Conservation (phyloP, 2,113 vertebrate genomes). For the Nothobranchius kuhntae region DNA sequence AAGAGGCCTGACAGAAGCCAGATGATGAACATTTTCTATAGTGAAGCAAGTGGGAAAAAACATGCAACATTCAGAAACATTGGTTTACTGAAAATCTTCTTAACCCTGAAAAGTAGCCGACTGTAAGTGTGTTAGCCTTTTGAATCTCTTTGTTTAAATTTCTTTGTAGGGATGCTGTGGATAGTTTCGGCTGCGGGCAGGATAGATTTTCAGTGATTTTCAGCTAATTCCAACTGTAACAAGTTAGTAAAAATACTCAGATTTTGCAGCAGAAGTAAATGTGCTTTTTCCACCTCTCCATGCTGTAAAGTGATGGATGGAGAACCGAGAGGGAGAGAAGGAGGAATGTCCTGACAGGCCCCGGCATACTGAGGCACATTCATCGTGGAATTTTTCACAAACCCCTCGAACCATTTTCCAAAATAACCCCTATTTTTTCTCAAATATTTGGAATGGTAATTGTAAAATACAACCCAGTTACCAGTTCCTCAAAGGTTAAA, state of each 20-base stretch:
- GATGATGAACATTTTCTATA: neutral
- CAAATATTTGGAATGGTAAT: neutral
- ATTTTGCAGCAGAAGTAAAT: too few species aligned
- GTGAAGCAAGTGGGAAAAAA: neutral
- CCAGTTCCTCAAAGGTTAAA: too few species aligned
- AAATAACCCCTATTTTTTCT: conserved; percentile 23
- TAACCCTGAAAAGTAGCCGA: neutral
- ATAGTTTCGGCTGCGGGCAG: too few species aligned
- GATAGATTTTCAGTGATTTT: too few species aligned
- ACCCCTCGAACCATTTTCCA: conserved; percentile 72
- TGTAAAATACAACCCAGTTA: too few species aligned
- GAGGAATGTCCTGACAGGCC: conserved; percentile 65
- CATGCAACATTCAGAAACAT: neutral
- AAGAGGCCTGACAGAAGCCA: conserved; percentile 17
- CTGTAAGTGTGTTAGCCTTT: too few species aligned
- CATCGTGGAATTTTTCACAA: conserved; percentile 49
- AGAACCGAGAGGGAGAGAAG: conserved; percentile 21
- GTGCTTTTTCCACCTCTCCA: conserved; percentile 9
- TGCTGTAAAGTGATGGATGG: conserved; percentile 20
- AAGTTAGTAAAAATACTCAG: too few species aligned
- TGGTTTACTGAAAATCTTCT: neutral
- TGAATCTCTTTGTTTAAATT: too few species aligned
- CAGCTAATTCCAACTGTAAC: too few species aligned
- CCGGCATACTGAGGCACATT: conserved; percentile 43
- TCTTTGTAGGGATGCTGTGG: too few species aligned